Evolutionary conservation across 2,797 vertebrate genomes (phyloP).

Genomic region (Scarus forsteni): DNA sequence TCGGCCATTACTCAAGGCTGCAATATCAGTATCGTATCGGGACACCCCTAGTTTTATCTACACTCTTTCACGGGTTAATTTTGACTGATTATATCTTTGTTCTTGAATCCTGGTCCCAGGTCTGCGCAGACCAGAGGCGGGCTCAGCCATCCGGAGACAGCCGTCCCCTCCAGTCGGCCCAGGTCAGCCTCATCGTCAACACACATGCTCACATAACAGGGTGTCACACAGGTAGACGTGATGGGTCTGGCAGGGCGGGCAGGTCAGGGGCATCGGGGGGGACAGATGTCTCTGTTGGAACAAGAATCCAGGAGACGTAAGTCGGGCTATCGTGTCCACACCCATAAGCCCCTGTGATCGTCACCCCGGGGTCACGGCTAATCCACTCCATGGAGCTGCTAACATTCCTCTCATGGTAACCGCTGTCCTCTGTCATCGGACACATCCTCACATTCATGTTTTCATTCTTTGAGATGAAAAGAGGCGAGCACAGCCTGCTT

Average conservation of each 20-base stretch:
- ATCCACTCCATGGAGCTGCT: conserved; percentile 57
- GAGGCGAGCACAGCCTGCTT: conserved; percentile 27
- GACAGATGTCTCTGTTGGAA: conserved; percentile 43
- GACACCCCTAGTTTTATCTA: too few relatives aligned
- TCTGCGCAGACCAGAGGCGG: conserved; percentile 79
- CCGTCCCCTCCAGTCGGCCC: conserved; percentile 73
- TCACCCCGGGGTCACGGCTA: conserved; percentile 63
- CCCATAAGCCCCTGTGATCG: conserved; percentile 58
- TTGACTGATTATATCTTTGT: conserved; percentile 20
- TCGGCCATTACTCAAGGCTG: too few relatives aligned
- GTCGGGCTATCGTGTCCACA: conserved; percentile 57
- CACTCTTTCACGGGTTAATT: background rate
- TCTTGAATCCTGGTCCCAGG: conserved; percentile 64
- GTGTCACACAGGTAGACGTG: conserved; percentile 28
- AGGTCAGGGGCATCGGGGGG: conserved; percentile 47
- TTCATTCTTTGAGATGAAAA: conserved; percentile 71
- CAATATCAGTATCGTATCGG: too few relatives aligned
- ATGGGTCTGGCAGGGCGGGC: conserved; percentile 32
- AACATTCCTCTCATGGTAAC: conserved; percentile 65
- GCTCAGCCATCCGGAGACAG: conserved; percentile 77
- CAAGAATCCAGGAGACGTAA: conserved; percentile 53
- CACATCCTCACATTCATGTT: conserved; percentile 53
- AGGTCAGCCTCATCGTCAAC: conserved; percentile 76
- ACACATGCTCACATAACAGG: conserved; percentile 15
- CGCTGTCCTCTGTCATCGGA: conserved; percentile 52